A percentile compares a stretch with the other conserved stretches of the same genome.
phyloP scores from a whole-genome alignment of 1,140 invertebrate genomes.

The Trigoniulus corallinus region DNA sequence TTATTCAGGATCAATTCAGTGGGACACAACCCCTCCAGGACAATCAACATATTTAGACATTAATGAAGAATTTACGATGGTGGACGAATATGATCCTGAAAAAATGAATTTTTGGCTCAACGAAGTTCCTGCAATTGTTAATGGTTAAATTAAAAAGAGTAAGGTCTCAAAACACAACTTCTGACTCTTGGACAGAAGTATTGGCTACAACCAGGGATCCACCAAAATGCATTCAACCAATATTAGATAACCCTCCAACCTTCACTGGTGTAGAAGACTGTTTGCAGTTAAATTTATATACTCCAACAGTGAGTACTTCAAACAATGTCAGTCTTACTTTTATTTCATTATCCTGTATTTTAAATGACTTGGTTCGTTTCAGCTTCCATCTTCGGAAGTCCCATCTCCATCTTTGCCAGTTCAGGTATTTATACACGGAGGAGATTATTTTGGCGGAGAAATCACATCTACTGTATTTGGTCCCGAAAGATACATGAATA shows the following conservation, averaged over 20 bases:
- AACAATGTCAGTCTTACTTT: too few relatives aligned
- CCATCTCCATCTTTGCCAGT: slow-evolving; percentile 19
- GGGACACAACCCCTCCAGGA: too few relatives aligned
- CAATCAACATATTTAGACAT: too few relatives aligned
- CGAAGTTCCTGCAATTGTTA: neutral
- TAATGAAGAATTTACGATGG: too few relatives aligned
- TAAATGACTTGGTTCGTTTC: too few relatives aligned
- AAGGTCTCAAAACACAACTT: slow-evolving; percentile 19
- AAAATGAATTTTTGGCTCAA: too few relatives aligned
- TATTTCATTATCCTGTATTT: too few relatives aligned
- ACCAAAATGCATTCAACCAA: slow-evolving; percentile 21
- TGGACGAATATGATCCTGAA: too few relatives aligned
- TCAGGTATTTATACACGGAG: slow-evolving; percentile 32
- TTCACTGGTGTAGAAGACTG: slow-evolving; percentile 44
- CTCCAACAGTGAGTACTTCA: slow-evolving; percentile 29
- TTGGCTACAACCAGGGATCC: slow-evolving; percentile 18
- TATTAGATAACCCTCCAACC: neutral
- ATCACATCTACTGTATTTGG: slow-evolving; percentile 15
- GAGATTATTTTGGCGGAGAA: slow-evolving; percentile 24
- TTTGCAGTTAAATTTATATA: slow-evolving; percentile 48
- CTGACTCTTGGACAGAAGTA: slow-evolving; percentile 15
- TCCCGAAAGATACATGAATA: slow-evolving; percentile 19
- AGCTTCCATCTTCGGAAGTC: too few relatives aligned
- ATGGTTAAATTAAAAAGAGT: neutral
- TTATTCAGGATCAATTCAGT: too few relatives aligned